These are phyloP conservation scores for Xestoiulus laeticollis DNA, from an alignment of 2,888 invertebrate species.

Conservation along the genomic window DNA sequence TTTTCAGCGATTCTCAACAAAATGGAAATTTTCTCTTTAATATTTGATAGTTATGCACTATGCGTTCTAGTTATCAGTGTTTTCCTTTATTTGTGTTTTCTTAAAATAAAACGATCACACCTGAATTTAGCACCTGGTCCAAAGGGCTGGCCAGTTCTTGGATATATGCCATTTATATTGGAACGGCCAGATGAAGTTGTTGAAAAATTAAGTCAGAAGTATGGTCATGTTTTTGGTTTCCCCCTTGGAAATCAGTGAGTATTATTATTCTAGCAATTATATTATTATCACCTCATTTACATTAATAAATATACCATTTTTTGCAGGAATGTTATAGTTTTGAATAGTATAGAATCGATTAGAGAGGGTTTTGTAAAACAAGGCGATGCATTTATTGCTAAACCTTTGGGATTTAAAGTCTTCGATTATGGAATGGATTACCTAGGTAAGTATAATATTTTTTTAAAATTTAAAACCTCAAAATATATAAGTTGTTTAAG, in stretches of 20 bases:
- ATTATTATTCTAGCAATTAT: neutral
- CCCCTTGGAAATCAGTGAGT: constrained; percentile 32
- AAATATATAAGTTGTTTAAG: no score
- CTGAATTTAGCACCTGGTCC: neutral
- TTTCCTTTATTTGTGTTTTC: neutral
- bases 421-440: constrained; percentile 44
- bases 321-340: constrained; percentile 46
- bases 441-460: neutral
- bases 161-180: neutral
- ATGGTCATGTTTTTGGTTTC: neutral
- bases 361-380: constrained; percentile 39
- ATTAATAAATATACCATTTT: neutral
- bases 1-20: neutral
- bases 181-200: constrained; percentile 35
- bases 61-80: neutral
- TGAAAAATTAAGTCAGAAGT: neutral
- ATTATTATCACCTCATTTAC: neutral
- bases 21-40: neutral
- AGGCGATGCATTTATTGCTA: neutral
- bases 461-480: neutral
- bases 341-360: constrained; percentile 28
- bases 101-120: neutral
- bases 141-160: neutral
- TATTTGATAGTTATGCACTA: neutral
- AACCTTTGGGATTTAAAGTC: constrained; percentile 36